A percentile compares a stretch with the other conserved stretches of the same genome.
phyloP scores from a whole-genome alignment of 2,797 vertebrate species.

The Syngnathus rostellatus region DNA sequence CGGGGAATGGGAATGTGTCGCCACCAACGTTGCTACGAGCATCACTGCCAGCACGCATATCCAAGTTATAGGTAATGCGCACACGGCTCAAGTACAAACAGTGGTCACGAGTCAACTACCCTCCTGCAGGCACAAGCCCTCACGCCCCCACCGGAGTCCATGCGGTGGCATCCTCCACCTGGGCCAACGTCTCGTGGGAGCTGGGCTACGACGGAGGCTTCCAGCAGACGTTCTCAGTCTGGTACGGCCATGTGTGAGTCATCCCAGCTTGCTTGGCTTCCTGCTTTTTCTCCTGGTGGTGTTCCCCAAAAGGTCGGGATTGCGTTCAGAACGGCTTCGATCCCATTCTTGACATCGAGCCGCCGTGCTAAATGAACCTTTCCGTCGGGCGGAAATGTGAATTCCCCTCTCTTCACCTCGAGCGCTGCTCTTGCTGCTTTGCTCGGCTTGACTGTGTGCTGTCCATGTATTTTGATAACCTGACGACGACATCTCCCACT shows the following conservation, averaged over 20 bases:
- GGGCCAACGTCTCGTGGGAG: conserved; percentile 95
- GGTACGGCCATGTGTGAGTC: conserved; percentile 99
- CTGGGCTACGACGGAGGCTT: conserved; percentile 92
- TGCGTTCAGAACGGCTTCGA: conserved; percentile 58
- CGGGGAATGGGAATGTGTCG: conserved; percentile 97
- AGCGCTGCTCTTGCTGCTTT: conserved; percentile 28
- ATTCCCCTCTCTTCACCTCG: conserved; percentile 14
- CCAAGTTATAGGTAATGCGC: conserved; percentile 82
- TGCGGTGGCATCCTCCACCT: conserved; percentile 84
- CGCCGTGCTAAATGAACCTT: too few species aligned
- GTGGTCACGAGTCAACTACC: neutral
- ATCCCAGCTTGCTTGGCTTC: conserved; percentile 98
- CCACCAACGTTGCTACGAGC: conserved; percentile 96
- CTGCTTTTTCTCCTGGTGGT: conserved; percentile 77
- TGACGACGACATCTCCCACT: neutral
- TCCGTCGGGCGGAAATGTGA: too few species aligned
- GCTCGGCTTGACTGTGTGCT: conserved; percentile 24
- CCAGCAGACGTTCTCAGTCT: conserved; percentile 99
- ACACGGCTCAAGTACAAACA: neutral
- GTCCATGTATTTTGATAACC: neutral
- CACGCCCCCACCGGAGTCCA: conserved; percentile 84
- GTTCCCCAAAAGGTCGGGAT: conserved; percentile 36
- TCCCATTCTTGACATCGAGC: too few species aligned
- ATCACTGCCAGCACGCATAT: conserved; percentile 99
- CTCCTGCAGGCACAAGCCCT: conserved; percentile 88